These are phyloP conservation scores for Laterallus jamaicensis DNA, from an alignment of 2,113 vertebrate species.

Conservation along the genomic window DNA sequence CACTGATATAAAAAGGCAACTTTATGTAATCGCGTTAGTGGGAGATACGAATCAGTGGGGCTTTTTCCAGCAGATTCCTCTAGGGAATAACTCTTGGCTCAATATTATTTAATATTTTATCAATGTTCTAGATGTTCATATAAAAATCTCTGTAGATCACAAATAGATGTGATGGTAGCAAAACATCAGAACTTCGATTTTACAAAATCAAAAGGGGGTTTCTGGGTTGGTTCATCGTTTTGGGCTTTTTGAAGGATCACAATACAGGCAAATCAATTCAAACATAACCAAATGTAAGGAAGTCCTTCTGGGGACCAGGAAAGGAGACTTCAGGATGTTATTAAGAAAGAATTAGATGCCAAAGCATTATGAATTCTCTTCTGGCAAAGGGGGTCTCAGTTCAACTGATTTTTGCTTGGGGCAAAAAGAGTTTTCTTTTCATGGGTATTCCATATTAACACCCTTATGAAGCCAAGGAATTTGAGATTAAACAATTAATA, in stretches of 20 bases:
- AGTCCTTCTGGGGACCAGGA: not conserved
- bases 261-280: not conserved
- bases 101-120: slow-evolving; percentile 30
- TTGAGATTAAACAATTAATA: not conserved
- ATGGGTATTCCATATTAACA: not conserved
- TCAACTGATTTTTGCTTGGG: not conserved
- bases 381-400: fast-evolving
- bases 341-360: not conserved
- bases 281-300: not conserved
- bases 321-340: not conserved
- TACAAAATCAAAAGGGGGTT: not conserved
- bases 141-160: not conserved
- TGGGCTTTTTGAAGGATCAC: not conserved
- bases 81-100: not conserved
- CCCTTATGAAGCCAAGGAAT: not conserved
- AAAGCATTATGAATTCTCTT: not conserved
- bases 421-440: not conserved
- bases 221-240: not conserved
- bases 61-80: not conserved
- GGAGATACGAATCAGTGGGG: not conserved
- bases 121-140: not conserved
- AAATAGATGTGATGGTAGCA: not conserved
- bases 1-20: slow-evolving; percentile 20
- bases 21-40: not conserved
- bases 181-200: not conserved